phyloP scores from a whole-genome alignment of 2,888 invertebrate genomes.

The Drosophila testacea region DNA sequence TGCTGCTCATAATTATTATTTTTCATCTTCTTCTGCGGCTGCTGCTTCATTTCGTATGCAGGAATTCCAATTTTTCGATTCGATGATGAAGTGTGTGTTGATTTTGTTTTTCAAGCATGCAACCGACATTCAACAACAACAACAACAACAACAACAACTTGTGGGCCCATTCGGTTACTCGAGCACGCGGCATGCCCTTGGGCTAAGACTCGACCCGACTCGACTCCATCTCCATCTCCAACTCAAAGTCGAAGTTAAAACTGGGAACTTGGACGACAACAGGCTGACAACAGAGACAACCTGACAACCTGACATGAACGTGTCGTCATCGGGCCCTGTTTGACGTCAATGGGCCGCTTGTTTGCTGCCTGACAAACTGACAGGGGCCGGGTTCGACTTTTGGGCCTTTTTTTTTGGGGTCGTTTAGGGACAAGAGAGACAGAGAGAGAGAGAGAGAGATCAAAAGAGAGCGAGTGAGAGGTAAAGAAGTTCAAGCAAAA shows the following conservation, averaged over 20 bases:
- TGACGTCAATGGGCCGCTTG: constrained; percentile 67
- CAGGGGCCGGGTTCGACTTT: constrained; percentile 38
- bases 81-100: constrained; percentile 81
- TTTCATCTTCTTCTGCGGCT: constrained; percentile 65
- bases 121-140: constrained; percentile 54
- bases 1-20: constrained; percentile 76
- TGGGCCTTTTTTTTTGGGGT: constrained; percentile 8
- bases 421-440: constrained; percentile 8
- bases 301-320: constrained; percentile 74
- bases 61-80: constrained; percentile 82
- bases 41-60: constrained; percentile 80
- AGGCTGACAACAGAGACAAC: constrained; percentile 71
- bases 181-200: constrained; percentile 80
- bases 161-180: constrained; percentile 43
- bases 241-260: not conserved
- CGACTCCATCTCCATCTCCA: constrained; percentile 15
- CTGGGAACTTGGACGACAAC: constrained; percentile 34
- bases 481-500: constrained; percentile 16
- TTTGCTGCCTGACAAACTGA: constrained; percentile 76
- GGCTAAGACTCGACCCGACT: constrained; percentile 56
- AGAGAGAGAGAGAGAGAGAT: too few species aligned
- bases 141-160: constrained; percentile 34
- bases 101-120: constrained; percentile 74
- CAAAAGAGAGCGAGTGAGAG: not conserved
- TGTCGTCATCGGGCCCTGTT: constrained; percentile 70